Evolutionary conservation across 2,797 vertebrate genomes (phyloP), one percentile per base, ranked within the genome.

Genomic region (Calcarius lapponicus): DNA sequence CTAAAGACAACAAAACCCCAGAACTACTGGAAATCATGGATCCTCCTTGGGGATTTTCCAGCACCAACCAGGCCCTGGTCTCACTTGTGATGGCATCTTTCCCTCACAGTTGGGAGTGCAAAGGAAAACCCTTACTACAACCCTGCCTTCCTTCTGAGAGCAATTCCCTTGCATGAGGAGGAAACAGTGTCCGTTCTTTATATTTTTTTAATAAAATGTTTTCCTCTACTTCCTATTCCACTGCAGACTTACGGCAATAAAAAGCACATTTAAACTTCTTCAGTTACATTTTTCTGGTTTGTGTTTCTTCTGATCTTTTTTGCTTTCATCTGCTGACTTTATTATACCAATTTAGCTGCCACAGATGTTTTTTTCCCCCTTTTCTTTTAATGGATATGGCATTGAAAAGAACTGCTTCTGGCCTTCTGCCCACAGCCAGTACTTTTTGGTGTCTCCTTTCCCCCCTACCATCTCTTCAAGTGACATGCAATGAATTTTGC

Each of bases 261-360:
- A 93, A 88, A 92, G 51, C 89, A 90, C 2, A 0, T 89, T 96
- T 79, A 89, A 91, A 92, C 58, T 74, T 83, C 90, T 94, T 92
- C 58, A 34, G 88, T 92, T 94, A 92, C 79, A 65, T 93, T 96
- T 97, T 94, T 76, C 88, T 88, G 43, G 34, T 93, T 88, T 78
- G n/a, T 73, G 62, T 80, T 97, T 93, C 93, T 95, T 97, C 96
- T 97, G 96, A 96, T 96, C 91, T 95, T 95, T 42, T 96, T 79
- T 78, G 43, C 96, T 97, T 95, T 94, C 91, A 95, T 97, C 80
- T 95, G 58, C 85, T 81, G 74, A 61, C 75, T 95, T 95, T 93
- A 96, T 96, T 96, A 91, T 57, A 90, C 28, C 53, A 85, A 95
- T 85, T 92, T 86, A 86, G 80, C 82, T 87, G 71, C 74, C 89